Base-by-base conservation (phyloP, 2,888 invertebrate genomes). In the Sussaba pulchella region DNA sequence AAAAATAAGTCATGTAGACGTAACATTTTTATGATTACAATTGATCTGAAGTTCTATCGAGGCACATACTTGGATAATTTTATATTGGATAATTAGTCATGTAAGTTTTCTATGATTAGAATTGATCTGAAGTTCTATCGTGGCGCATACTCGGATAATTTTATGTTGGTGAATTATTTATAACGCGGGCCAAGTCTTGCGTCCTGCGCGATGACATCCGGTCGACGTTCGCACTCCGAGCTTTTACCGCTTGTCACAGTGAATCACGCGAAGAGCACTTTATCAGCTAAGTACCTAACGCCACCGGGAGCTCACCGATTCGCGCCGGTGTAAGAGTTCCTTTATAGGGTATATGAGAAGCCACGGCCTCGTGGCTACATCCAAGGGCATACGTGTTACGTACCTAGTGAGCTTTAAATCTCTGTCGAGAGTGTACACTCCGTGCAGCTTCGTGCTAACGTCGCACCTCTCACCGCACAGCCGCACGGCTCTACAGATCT, bases 191-290 rank as follows among this genome's bases (percentile, higher is more conserved):
- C 1, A 43, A 21, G 39, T 2, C 31, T 31, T 54, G 19, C 17
- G 52, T 47, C 21, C n/a, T 31, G 45, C 31, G 12, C 43, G 64
- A 75, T 67, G 45, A 75, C 57, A 64, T 66, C 74, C 57, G 61
- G 52, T 70, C 26, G 67, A 39, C 31, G 61, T 36, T 21, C 31
- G 57, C 63, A 59, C 70, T 75, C 24, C 26, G 72, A 69, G 76
- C 76, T 84, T 83, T 82, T 83, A 84, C 81, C 78, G 71, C 76
- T 78, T 82, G 83, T 82, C 85, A 75, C 82, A 71, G 64, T 82
- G 81, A 84, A 85, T 85, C 81, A 83, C 81, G 76, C 72, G 43
- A 82, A 70, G 76, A 84, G 84, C 82, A 82, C 84, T 84, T 85
- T 81, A 84, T 83, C 84, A 83, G 84, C 75, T 78, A 81, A 83